A percentile compares a stretch with the other conserved stretches of the same genome.
These are phyloP conservation scores for Eristalinus sepulchralis DNA, from an alignment of 2,888 invertebrate genomes.

Conservation along the genomic window DNA sequence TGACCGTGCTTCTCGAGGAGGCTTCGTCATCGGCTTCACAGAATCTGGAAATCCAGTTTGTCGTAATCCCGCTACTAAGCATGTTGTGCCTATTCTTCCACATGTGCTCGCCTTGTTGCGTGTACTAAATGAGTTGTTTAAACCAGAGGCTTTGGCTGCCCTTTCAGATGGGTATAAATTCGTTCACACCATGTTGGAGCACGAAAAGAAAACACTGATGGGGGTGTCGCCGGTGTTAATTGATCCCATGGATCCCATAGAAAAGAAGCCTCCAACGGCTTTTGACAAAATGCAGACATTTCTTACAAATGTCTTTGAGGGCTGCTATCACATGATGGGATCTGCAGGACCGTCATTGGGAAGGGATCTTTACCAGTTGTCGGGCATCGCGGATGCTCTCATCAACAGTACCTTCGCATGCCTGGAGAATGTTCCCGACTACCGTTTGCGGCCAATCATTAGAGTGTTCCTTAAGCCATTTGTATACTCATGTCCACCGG, in stretches of 20 bases:
- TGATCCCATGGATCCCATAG: slow-evolving; percentile 81
- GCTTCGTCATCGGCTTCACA: slow-evolving; percentile 89
- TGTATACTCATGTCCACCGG: slow-evolving; percentile 91
- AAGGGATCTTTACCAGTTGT: slow-evolving; percentile 90
- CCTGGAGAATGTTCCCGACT: slow-evolving; percentile 89
- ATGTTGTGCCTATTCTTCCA: slow-evolving; percentile 90
- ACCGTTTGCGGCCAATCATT: slow-evolving; percentile 90
- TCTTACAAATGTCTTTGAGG: slow-evolving; percentile 89
- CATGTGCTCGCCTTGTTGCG: slow-evolving; percentile 89
- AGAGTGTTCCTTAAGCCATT: slow-evolving; percentile 93
- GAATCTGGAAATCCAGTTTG: slow-evolving; percentile 90
- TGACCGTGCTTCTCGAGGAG: slow-evolving; percentile 91
- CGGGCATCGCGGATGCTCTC: slow-evolving; percentile 88
- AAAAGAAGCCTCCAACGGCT: slow-evolving; percentile 83
- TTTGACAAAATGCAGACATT: slow-evolving; percentile 93
- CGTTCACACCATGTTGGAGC: slow-evolving; percentile 87
- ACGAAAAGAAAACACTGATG: slow-evolving; percentile 89
- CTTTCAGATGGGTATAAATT: slow-evolving; percentile 86
- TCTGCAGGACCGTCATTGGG: slow-evolving; percentile 91
- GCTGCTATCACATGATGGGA: slow-evolving; percentile 90
- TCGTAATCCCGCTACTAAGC: slow-evolving; percentile 92
- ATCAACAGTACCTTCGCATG: slow-evolving; percentile 83
- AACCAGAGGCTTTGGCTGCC: slow-evolving; percentile 84
- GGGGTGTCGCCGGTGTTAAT: slow-evolving; percentile 83
- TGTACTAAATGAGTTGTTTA: slow-evolving; percentile 90